These are phyloP conservation scores for Cavia porcellus DNA, from an alignment of 2,113 vertebrate genomes.

Conservation along the genomic window DNA sequence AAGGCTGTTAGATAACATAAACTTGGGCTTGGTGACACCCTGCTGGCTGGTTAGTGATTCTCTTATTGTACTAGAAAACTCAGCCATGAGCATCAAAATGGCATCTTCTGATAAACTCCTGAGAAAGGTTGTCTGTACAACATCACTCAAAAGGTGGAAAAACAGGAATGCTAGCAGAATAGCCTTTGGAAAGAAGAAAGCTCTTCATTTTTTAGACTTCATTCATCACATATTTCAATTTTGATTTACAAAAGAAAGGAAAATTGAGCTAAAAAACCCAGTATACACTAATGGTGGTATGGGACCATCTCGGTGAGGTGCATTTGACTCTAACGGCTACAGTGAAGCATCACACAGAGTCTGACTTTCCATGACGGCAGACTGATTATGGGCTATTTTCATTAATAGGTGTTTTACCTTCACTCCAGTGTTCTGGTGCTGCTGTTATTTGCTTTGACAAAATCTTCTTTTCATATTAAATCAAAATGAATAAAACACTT, in stretches of 20 bases:
- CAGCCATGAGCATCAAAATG: not conserved
- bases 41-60: not conserved
- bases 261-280: conserved; percentile 11
- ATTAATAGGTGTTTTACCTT: not conserved
- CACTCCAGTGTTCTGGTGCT: not conserved
- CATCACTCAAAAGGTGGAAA: not conserved
- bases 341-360: not conserved
- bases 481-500: conserved; percentile 41
- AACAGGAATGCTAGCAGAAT: not conserved
- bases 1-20: not conserved
- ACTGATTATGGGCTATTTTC: not conserved
- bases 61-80: not conserved
- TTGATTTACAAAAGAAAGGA: conserved; percentile 29
- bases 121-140: not conserved
- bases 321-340: not conserved
- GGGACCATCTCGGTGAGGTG: not conserved
- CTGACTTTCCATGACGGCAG: not conserved
- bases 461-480: conserved; percentile 19
- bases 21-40: no score
- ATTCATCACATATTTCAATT: not conserved
- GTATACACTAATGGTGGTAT: not conserved
- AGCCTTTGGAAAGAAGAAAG: not conserved
- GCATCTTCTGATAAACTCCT: not conserved
- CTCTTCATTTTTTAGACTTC: not conserved
- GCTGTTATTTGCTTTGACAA: not conserved